Evolutionary conservation across 37 sponge, comb jelly and placozoan species (phyloP), one percentile per base, ranked within the genome.

Genomic region (Petrosia ficiformis): DNA sequence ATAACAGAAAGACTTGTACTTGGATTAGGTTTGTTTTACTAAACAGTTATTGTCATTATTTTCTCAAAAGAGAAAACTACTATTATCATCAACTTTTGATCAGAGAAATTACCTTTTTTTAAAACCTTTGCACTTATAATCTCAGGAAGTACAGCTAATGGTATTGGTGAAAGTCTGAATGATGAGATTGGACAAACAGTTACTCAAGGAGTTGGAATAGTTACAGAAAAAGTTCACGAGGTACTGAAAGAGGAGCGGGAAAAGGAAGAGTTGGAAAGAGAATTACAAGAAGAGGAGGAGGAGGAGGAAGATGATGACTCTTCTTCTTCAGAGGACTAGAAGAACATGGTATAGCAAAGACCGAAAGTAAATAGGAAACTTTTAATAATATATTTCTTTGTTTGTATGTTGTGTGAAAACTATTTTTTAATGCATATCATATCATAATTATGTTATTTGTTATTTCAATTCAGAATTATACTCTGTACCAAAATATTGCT

Each of bases 21-120:
- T 61, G 63, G 63, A 61, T 24, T 61, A n/a, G 63, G 63, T 61
- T n/a, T 6, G 63, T 48, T 8, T 48, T 48, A 48, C 54, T 19
- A 48, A 48, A 48, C 8, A 19, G 14, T 48, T 48, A 48, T 48
- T 48, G 14, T 48, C 54, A 48, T 48, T 19, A 48, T 48, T 8
- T 48, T 14, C 54, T 48, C 14, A 48, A 48, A 48, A 48, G 54
- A n/a, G n/a, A n/a, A n/a, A n/a, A n/a, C n/a, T n/a, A n/a, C n/a
- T n/a, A n/a, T n/a, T n/a, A n/a, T n/a, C n/a, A n/a, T n/a, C n/a
- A n/a, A n/a, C n/a, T n/a, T n/a, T n/a, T n/a, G n/a, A n/a, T n/a
- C n/a, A n/a, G n/a, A n/a, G n/a, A n/a, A n/a, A n/a, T n/a, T n/a
- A n/a, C n/a, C n/a, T n/a, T n/a, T n/a, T n/a, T n/a, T n/a, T n/a